Conservation (phyloP, 2,113 vertebrate species). For the Gallinago jamesoni region DNA sequence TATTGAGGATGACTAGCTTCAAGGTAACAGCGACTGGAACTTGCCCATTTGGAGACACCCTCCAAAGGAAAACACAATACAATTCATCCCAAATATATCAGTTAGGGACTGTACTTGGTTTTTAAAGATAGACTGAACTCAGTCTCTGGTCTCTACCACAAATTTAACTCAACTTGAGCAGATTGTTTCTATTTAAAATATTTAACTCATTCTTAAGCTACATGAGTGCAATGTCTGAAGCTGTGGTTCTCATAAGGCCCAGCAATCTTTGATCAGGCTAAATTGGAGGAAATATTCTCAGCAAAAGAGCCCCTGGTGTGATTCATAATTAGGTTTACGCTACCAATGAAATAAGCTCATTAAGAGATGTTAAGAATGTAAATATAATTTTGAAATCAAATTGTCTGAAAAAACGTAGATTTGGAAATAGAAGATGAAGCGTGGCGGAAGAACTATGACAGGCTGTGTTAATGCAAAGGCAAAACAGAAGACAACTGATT, state of each 20-base stretch:
- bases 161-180: not conserved
- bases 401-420: constrained; percentile 58
- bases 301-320: constrained; percentile 55
- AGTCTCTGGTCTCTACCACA: not conserved
- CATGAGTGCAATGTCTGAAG: not conserved
- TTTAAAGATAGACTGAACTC: not conserved
- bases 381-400: constrained; percentile 68
- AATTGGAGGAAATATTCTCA: constrained; percentile 42
- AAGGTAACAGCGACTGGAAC: not conserved
- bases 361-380: constrained; percentile 58
- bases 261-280: constrained; percentile 37
- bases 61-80: not conserved
- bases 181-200: not conserved
- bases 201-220: not conserved
- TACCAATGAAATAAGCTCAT: constrained; percentile 66
- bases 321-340: constrained; percentile 59
- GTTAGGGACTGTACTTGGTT: not conserved
- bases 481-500: constrained; percentile 45
- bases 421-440: constrained; percentile 52
- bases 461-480: constrained; percentile 25
- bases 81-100: not conserved
- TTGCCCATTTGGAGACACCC: not conserved
- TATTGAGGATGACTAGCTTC: not conserved
- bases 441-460: not conserved
- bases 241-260: not conserved